phyloP scores from a whole-genome alignment of 1,140 invertebrate species.

The Penaeus vannamei region DNA sequence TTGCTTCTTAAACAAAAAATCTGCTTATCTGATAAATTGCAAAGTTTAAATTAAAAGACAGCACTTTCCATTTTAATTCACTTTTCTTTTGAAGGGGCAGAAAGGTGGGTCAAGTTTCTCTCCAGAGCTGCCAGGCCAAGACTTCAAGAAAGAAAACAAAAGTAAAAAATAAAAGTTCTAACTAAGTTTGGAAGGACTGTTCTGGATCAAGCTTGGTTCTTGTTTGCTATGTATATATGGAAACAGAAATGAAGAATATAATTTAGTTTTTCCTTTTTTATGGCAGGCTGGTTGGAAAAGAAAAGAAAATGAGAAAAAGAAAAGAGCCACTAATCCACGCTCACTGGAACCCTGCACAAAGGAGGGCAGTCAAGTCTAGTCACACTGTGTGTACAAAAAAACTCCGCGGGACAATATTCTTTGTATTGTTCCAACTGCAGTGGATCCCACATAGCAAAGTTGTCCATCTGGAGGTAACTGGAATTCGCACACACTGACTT shows the following conservation, averaged over 20 bases:
- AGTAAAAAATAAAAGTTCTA: no score
- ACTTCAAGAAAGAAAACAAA: no score
- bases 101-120: no score
- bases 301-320: neutral
- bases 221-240: constrained; percentile 17
- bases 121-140: no score
- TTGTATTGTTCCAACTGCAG: constrained; percentile 31
- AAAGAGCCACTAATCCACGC: constrained; percentile 38
- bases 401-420: constrained; percentile 28
- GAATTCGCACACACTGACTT: constrained; percentile 34
- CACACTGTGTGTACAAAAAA: neutral
- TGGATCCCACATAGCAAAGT: constrained; percentile 27
- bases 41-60: no score
- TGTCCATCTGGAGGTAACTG: constrained; percentile 18
- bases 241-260: constrained; percentile 30
- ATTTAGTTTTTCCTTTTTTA: constrained; percentile 32
- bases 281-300: no score
- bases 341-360: constrained; percentile 30
- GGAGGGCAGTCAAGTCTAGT: neutral
- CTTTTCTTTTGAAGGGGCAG: no score
- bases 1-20: no score
- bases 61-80: no score
- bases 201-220: constrained; percentile 30
- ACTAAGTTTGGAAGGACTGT: no score
- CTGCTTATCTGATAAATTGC: no score